These are phyloP conservation scores for Zalophus californianus DNA, from an alignment of 2,797 vertebrate genomes.

Conservation along the genomic window DNA sequence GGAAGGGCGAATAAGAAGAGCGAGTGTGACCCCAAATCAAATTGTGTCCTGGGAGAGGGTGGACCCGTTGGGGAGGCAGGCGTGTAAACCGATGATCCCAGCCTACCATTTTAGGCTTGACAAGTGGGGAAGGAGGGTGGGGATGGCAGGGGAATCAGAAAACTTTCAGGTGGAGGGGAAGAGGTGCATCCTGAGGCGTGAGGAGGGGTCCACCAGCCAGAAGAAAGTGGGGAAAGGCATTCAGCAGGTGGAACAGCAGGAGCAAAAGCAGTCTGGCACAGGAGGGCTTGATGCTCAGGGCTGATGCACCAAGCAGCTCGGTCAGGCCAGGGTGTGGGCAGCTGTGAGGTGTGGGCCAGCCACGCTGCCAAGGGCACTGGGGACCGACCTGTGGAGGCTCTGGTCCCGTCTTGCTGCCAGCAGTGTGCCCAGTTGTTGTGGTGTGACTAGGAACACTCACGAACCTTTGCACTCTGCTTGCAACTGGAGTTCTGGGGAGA, in stretches of 20 bases:
- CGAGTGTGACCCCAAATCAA: background rate
- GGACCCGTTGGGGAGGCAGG: too few relatives aligned
- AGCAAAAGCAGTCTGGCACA: background rate
- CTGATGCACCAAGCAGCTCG: accelerated
- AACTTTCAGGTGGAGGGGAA: background rate
- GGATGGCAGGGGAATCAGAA: too few relatives aligned
- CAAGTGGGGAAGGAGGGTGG: background rate
- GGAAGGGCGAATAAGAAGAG: too few relatives aligned
- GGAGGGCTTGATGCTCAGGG: too few relatives aligned
- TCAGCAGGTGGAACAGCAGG: background rate
- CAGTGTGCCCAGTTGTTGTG: background rate
- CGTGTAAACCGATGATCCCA: accelerated
- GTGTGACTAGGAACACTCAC: background rate
- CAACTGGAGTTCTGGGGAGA: background rate
- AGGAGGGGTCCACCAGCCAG: background rate
- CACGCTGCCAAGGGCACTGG: background rate
- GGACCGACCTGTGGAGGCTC: background rate
- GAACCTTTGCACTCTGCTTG: background rate
- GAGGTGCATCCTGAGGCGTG: background rate
- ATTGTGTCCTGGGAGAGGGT: background rate
- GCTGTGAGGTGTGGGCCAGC: background rate
- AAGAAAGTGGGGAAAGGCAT: background rate
- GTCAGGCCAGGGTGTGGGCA: background rate
- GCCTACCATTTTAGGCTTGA: too few relatives aligned
- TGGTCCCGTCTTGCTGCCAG: background rate